Percentiles rank a stretch among this genome's conserved stretches.
Conservation (phyloP, 2,113 vertebrate species). For the Atractosteus spatula region DNA sequence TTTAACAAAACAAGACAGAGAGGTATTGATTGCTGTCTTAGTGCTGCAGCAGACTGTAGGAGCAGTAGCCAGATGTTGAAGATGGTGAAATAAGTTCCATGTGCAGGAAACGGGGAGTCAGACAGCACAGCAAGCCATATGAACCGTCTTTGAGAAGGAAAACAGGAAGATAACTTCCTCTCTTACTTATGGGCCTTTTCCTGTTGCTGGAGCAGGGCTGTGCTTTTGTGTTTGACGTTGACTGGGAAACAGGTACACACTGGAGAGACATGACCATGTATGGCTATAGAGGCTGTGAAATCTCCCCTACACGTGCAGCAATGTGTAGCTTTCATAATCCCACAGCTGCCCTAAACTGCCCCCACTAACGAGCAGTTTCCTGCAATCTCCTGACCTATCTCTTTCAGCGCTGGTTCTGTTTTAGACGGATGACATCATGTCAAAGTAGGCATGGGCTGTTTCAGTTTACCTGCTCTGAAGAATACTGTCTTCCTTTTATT, state of each 20-base stretch:
- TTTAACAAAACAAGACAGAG: constrained; percentile 33
- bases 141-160: constrained; percentile 75
- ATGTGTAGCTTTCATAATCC: constrained; percentile 1
- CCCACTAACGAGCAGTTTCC: not conserved
- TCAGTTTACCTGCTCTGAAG: too few species aligned
- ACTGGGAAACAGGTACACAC: constrained; percentile 66
- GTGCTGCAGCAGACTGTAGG: constrained; percentile 49
- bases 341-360: not conserved
- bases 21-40: constrained; percentile 29
- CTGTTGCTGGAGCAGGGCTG: constrained; percentile 75
- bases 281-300: constrained; percentile 46
- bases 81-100: constrained; percentile 66
- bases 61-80: constrained; percentile 72
- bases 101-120: constrained; percentile 57
- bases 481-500: too few species aligned
- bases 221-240: constrained; percentile 68
- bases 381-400: not conserved
- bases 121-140: constrained; percentile 48
- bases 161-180: constrained; percentile 94
- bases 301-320: not conserved
- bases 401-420: too few species aligned
- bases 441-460: too few species aligned
- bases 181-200: constrained; percentile 75
- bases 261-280: constrained; percentile 65
- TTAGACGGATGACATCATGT: too few species aligned